Evolutionary conservation across 2,888 invertebrate genomes (phyloP).

Genomic region (Zygaena filipendulae): DNA sequence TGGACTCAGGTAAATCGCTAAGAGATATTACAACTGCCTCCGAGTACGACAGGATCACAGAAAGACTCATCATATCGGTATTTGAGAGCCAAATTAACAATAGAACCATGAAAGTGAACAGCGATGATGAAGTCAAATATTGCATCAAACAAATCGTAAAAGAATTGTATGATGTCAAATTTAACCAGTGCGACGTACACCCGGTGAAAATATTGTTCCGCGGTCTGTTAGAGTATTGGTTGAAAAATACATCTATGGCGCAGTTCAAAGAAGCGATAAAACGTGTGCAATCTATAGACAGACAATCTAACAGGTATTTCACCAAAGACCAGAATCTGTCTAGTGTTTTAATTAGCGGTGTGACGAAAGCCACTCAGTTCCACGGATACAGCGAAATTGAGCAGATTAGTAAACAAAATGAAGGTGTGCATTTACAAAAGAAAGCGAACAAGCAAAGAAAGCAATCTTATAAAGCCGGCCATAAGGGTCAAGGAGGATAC

Average conservation of each 20-base stretch:
- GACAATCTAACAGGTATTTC: slow-evolving; percentile 32
- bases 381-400: slow-evolving; percentile 22
- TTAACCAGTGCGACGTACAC: slow-evolving; percentile 22
- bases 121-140: slow-evolving; percentile 19
- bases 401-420: background rate
- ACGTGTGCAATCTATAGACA: slow-evolving; percentile 27
- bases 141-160: slow-evolving; percentile 35
- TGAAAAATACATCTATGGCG: slow-evolving; percentile 29
- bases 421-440: background rate
- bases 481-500: background rate
- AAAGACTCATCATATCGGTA: slow-evolving; percentile 33
- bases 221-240: slow-evolving; percentile 43
- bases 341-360: slow-evolving; percentile 21
- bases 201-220: slow-evolving; percentile 42
- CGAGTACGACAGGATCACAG: slow-evolving; percentile 36
- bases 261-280: slow-evolving; percentile 25
- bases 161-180: slow-evolving; percentile 35
- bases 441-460: slow-evolving; percentile 11
- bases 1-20: slow-evolving; percentile 22
- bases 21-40: slow-evolving; percentile 25
- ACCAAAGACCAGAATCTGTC: slow-evolving; percentile 38
- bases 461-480: slow-evolving; percentile 6
- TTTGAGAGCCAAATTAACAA: slow-evolving; percentile 20
- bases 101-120: slow-evolving; percentile 3
- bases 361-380: slow-evolving; percentile 36